Conservation (phyloP, 2,888 invertebrate species). For the Nipponacmea schrenckii region DNA sequence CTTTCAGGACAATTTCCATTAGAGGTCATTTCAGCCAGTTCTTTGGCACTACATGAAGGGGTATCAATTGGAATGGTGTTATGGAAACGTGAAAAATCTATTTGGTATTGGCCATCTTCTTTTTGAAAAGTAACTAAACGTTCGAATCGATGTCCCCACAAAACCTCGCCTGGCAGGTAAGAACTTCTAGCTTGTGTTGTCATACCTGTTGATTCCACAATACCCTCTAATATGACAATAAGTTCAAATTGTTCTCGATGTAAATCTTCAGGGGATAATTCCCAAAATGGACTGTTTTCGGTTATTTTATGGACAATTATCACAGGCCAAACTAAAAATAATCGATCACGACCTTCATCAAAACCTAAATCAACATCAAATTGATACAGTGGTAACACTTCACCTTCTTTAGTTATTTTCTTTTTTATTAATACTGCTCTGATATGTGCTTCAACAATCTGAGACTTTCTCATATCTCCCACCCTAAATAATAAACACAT, state of each 20-base stretch:
- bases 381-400: slow-evolving; percentile 92
- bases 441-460: slow-evolving; percentile 97
- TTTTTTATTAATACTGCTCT: slow-evolving; percentile 93
- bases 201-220: slow-evolving; percentile 86
- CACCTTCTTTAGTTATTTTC: slow-evolving; percentile 93
- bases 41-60: slow-evolving; percentile 64
- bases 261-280: slow-evolving; percentile 90
- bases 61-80: slow-evolving; percentile 65
- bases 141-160: slow-evolving; percentile 69
- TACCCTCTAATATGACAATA: slow-evolving; percentile 92
- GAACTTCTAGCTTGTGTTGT: slow-evolving; percentile 71
- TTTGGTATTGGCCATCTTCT: slow-evolving; percentile 67
- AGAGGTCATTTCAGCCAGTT: slow-evolving; percentile 56
- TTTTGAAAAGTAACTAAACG: slow-evolving; percentile 67
- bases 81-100: slow-evolving; percentile 68
- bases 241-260: slow-evolving; percentile 93
- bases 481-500: slow-evolving; percentile 94
- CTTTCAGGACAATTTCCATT: slow-evolving; percentile 48
- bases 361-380: slow-evolving; percentile 92
- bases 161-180: slow-evolving; percentile 69
- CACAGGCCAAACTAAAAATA: slow-evolving; percentile 98
- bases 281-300: slow-evolving; percentile 88
- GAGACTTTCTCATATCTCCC: slow-evolving; percentile 93
- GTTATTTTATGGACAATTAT: slow-evolving; percentile 96
- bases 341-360: slow-evolving; percentile 88